A percentile compares a stretch with the other conserved stretches of the same genome.
Conservation (phyloP, 1,140 invertebrate species). For the Monomorium pharaonis region DNA sequence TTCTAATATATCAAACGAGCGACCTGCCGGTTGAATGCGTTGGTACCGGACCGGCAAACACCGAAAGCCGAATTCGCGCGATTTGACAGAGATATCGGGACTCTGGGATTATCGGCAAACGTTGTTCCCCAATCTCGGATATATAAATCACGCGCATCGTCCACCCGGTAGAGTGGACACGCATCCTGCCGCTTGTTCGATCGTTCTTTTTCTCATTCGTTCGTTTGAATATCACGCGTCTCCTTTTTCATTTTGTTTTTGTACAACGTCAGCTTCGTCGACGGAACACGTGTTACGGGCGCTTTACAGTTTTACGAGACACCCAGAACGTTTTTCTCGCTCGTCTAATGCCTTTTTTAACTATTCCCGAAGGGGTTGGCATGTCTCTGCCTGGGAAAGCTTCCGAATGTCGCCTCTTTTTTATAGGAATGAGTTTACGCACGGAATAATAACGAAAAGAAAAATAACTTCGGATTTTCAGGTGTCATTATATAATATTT, state of each 20-base stretch:
- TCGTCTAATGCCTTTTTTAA: constrained; percentile 25
- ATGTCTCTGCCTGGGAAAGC: too few relatives aligned
- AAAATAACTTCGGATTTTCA: background rate
- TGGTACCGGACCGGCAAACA: constrained; percentile 25
- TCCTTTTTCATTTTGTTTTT: constrained; percentile 53
- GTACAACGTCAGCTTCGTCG: constrained; percentile 9
- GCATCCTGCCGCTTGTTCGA: background rate
- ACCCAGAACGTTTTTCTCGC: constrained; percentile 34
- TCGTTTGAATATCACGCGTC: constrained; percentile 39
- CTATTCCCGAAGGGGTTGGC: background rate
- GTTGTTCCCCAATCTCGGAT: constrained; percentile 41
- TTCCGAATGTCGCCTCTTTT: background rate
- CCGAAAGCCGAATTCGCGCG: constrained; percentile 48
- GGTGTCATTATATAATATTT: background rate
- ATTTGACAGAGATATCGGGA: constrained; percentile 45
- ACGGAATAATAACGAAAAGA: background rate
- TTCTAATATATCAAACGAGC: constrained; percentile 49
- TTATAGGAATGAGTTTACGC: background rate
- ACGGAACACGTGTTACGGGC: constrained; percentile 32
- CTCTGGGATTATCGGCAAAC: constrained; percentile 42
- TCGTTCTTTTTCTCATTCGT: background rate
- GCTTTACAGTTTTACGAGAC: constrained; percentile 42
- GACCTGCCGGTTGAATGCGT: background rate
- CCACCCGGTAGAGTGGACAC: constrained; percentile 31
- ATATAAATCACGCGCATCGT: constrained; percentile 41